Conservation (phyloP, 2,888 invertebrate species). For the Platypus cylindrus region DNA sequence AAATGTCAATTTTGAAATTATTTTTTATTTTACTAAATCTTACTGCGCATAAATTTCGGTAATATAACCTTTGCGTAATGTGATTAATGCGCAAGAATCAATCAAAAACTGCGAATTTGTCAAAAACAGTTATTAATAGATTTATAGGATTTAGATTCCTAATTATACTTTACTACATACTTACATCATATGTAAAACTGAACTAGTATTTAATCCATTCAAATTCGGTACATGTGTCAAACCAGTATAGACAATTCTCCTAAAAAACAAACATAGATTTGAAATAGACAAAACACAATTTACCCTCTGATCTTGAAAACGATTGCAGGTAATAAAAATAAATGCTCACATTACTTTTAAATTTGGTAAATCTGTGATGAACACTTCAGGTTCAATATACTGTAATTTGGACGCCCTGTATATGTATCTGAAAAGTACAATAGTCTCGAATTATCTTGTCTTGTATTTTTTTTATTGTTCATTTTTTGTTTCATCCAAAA, state of each 20-base stretch:
- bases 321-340: too few species aligned
- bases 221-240: slow-evolving; percentile 34
- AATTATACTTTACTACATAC: too few species aligned
- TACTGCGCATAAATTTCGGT: too few species aligned
- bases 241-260: slow-evolving; percentile 35
- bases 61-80: too few species aligned
- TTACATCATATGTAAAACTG: slow-evolving; percentile 34
- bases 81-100: too few species aligned
- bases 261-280: slow-evolving; percentile 19
- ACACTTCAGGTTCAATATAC: slow-evolving; percentile 33
- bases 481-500: not conserved
- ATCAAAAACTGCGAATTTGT: too few species aligned
- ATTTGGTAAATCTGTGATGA: slow-evolving; percentile 30
- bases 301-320: too few species aligned
- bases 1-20: too few species aligned
- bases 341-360: slow-evolving; percentile 34
- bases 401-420: slow-evolving; percentile 31
- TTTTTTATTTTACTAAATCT: too few species aligned
- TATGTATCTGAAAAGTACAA: slow-evolving; percentile 31
- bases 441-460: slow-evolving; percentile 2
- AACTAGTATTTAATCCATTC: slow-evolving; percentile 28
- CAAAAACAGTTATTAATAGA: too few species aligned
- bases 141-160: too few species aligned
- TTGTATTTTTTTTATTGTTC: not conserved
- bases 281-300: slow-evolving; percentile 3